Percentiles rank a stretch among this genome's conserved stretches.
Conservation (phyloP, 1,140 invertebrate species). For the Eciton burchellii region DNA sequence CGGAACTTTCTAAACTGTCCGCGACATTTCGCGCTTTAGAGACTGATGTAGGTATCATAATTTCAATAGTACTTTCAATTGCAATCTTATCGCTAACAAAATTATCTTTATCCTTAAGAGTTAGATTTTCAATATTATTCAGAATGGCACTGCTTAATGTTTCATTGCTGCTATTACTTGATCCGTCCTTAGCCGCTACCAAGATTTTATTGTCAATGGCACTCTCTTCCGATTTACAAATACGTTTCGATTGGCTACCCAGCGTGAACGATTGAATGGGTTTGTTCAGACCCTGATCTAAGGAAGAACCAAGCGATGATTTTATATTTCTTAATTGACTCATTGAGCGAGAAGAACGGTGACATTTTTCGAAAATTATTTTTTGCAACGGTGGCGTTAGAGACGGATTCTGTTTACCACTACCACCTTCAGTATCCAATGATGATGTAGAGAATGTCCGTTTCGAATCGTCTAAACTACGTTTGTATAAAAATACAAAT, state of each 20-base stretch:
- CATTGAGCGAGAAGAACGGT: constrained; percentile 78
- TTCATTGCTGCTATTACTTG: constrained; percentile 79
- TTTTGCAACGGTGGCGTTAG: constrained; percentile 82
- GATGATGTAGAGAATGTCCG: constrained; percentile 85
- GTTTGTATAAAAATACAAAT: constrained; percentile 50
- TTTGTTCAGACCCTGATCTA: constrained; percentile 86
- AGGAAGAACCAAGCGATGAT: constrained; percentile 82
- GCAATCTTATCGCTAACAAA: constrained; percentile 28
- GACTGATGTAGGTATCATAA: constrained; percentile 82
- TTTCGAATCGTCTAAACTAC: constrained; percentile 83
- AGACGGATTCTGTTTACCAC: constrained; percentile 76
- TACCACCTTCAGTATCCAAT: constrained; percentile 80
- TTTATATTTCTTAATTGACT: constrained; percentile 81
- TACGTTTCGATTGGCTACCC: constrained; percentile 80
- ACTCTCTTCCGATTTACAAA: constrained; percentile 84
- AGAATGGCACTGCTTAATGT: constrained; percentile 76
- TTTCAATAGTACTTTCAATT: constrained; percentile 82
- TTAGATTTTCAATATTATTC: constrained; percentile 56
- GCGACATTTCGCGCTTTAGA: constrained; percentile 75
- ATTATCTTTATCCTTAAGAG: constrained; percentile 44
- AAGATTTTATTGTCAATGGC: constrained; percentile 81
- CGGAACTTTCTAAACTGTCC: constrained; percentile 72
- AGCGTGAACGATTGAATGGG: constrained; percentile 77
- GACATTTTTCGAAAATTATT: constrained; percentile 81
- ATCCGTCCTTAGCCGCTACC: constrained; percentile 73